Evolutionary conservation across 2,113 vertebrate species (phyloP), one percentile per base, ranked within the genome.

Genomic region (Xyliphius kryptos): DNA sequence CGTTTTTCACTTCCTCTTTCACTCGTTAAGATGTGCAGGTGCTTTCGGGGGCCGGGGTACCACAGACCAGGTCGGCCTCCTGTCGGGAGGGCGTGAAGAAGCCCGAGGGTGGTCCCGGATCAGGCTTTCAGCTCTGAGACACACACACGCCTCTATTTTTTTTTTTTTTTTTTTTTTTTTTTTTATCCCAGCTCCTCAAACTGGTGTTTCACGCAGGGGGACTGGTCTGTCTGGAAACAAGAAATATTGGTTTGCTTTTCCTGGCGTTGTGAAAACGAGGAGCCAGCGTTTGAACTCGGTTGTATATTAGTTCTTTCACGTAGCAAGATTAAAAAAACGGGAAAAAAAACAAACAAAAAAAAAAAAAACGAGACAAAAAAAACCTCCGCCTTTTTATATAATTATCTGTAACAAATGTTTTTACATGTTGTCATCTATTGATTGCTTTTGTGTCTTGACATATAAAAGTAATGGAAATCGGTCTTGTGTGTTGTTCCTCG

Each of bases 261-360:
- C 59, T 68, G 16, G 61, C 43, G 65, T 61, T 37, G 69, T 54
- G 58, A 67, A 48, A n/a, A 46, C 10, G 60, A 58, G 50, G 51
- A 71, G 72, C 74, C 74, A 71, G 72, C 68, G 49, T 73, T 65
- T 63, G 65, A 66, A 71, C 72, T 76, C 72, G 56, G 56, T 71
- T 83, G 79, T 84, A 82, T 81, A 84, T 83, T 74, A 79, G 76
- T 80, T 80, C 67, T 64, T 82, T 79, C 73, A 74, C 56, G 70
- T 83, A 81, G 78, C 77, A 74, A 76, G 65, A 71, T 54, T 58
- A 74, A 36, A 50, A 65, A 55, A 32, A 32, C 26, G 3, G 6
- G 6, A 26, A 32, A 32, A 32, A 32, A 32, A 32, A 32, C 4
- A 32, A 32, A 32, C 26, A 32, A 32, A 32, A 32, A 32, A 32